Base-by-base conservation (phyloP, 1,140 invertebrate species). In the Frieseomelitta varia region DNA sequence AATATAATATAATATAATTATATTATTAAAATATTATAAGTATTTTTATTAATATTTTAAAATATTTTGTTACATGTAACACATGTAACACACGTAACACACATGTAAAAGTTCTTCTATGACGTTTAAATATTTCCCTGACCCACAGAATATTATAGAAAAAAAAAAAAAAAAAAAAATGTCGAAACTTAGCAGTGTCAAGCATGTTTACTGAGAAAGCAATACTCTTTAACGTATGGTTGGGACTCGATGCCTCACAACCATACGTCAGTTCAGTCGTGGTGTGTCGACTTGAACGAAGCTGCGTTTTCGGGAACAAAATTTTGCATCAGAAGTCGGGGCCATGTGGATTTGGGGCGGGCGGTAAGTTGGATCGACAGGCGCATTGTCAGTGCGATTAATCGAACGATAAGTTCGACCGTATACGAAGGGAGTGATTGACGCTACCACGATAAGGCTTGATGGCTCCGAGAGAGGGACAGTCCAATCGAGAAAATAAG, bases 381-480 rank as follows among this genome's bases (percentile, higher is more conserved):
- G 85, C 88, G 88, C 85, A 90, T 90, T 90, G 90, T 91, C 87
- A 81, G 61, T 74, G 82, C 90, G 90, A 91, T 91, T 90, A 91
- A 91, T 91, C 90, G 89, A 88, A 85, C 90, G 89, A 91, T 91
- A 91, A 91, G 90, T 91, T 87, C 55, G 80, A 83, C 72, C 82
- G 77, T 88, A 73, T 83, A 86, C 79, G 63, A 74, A 84, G 85
- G 87, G 90, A 87, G 81, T 90, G 90, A 91, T 91, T 91, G 90
- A 91, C 89, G 89, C 82, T 71, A 85, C 85, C 76, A 80, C 89
- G 90, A 91, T 91, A 91, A 91, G 89, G 81, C 76, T 88, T 88
- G 90, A 90, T 90, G 90, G 90, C 56, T 72, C 61, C 39, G 63
- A 51, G 81, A 85, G 81, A 84, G 74, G 81, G 74, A 83, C 51